These are phyloP conservation scores for Phocoena phocoena DNA, from an alignment of 2,113 vertebrate species.

Conservation along the genomic window DNA sequence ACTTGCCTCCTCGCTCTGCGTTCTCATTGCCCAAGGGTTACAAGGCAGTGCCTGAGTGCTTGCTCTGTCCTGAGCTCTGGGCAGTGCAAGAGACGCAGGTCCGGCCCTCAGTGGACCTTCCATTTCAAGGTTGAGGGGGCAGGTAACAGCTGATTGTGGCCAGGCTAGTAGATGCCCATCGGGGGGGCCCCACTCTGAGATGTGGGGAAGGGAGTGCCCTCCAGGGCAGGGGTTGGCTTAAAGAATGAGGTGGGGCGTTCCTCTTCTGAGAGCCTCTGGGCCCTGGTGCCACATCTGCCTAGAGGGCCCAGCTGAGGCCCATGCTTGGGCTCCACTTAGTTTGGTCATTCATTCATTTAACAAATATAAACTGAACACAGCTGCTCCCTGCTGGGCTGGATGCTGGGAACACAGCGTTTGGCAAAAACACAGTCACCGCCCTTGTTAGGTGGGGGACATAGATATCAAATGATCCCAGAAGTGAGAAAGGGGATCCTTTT, in stretches of 20 bases:
- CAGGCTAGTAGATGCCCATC: neutral
- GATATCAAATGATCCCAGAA: neutral
- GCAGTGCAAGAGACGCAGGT: neutral
- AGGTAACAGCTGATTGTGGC: neutral
- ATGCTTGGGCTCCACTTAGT: neutral
- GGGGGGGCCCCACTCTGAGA: neutral
- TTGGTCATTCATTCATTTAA: neutral
- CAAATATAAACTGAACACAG: neutral
- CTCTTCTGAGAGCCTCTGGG: neutral
- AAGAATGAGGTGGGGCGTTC: neutral
- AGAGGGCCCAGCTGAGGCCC: neutral
- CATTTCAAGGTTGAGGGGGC: neutral
- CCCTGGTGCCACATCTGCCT: neutral
- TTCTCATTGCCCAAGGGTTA: neutral
- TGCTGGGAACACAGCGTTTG: neutral
- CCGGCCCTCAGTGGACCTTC: neutral
- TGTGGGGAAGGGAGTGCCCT: neutral
- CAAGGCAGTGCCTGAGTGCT: neutral
- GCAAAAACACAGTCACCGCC: neutral
- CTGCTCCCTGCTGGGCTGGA: neutral
- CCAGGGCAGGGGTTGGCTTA: neutral
- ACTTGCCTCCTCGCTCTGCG: neutral
- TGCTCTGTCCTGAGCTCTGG: neutral
- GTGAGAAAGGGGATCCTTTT: neutral
- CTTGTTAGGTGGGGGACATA: conserved; percentile 3